These are phyloP conservation scores for Zelleria hepariella DNA, from an alignment of 2,888 invertebrate genomes.

Conservation along the genomic window DNA sequence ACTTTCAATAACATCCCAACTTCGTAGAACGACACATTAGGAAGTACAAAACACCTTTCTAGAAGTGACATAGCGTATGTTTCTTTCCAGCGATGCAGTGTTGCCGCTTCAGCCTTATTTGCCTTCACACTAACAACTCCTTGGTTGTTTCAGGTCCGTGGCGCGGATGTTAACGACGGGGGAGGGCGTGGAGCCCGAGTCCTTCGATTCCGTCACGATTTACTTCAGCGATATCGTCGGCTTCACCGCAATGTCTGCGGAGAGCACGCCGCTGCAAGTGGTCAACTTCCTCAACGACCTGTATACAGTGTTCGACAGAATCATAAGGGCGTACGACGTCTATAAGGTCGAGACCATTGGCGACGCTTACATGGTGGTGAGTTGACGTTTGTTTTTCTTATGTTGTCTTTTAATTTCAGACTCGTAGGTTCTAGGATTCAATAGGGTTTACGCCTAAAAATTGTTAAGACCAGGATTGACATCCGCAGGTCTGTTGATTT, in stretches of 20 bases:
- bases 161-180: conserved; percentile 90
- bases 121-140: not conserved
- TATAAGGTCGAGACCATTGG: conserved; percentile 98
- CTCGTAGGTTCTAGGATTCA: too few species aligned
- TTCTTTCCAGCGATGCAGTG: not conserved
- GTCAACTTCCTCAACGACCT: conserved; percentile 98
- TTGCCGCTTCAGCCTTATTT: not conserved
- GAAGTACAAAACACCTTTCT: not conserved
- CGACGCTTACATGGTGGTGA: conserved; percentile 79
- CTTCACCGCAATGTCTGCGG: conserved; percentile 95
- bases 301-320: conserved; percentile 96
- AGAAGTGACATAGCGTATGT: not conserved
- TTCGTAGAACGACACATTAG: not conserved
- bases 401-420: too few species aligned
- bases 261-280: conserved; percentile 93
- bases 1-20: not conserved
- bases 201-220: conserved; percentile 93
- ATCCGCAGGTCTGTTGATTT: too few species aligned
- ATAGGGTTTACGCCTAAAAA: too few species aligned
- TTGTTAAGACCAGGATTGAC: too few species aligned
- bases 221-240: conserved; percentile 98
- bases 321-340: conserved; percentile 97
- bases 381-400: conserved; percentile 18
- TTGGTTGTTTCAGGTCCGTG: conserved; percentile 80
- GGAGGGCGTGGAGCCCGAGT: conserved; percentile 92